Evolutionary conservation across 2,797 vertebrate species (phyloP).

Genomic region (Etheostoma perlongum): DNA sequence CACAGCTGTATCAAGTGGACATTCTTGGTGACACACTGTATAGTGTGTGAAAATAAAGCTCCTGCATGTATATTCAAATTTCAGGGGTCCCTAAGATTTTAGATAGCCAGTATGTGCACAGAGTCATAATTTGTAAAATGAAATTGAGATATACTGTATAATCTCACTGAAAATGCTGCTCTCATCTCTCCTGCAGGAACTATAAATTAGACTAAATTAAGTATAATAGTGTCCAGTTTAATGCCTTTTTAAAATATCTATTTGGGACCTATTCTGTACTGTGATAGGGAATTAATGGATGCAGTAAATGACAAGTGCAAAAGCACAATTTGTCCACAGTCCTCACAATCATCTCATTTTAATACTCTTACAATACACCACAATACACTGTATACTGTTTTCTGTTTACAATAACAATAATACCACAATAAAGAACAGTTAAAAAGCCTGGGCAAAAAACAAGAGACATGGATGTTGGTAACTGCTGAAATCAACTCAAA

Average conservation of each 20-base stretch:
- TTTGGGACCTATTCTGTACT: not conserved
- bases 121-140: conserved; percentile 32
- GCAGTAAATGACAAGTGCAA: not conserved
- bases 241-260: not conserved
- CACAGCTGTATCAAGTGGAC: not conserved
- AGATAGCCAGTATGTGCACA: not conserved
- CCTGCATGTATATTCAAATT: not conserved
- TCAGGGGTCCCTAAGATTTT: not conserved
- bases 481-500: not conserved
- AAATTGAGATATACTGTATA: not conserved
- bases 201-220: conserved; percentile 33
- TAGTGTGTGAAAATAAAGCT: not conserved
- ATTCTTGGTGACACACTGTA: not conserved
- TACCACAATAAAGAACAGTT: not conserved
- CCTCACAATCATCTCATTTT: conserved; percentile 6
- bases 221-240: not conserved
- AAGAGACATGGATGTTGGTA: not conserved
- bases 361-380: not conserved
- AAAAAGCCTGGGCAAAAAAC: not conserved
- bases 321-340: not conserved
- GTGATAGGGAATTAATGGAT: not conserved
- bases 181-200: conserved; percentile 19
- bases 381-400: not conserved
- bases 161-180: conserved; percentile 37
- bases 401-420: not conserved